A percentile compares a stretch with the other conserved stretches of the same genome.
phyloP scores from a whole-genome alignment of 2,888 invertebrate genomes.

The Oasisia sp. region DNA sequence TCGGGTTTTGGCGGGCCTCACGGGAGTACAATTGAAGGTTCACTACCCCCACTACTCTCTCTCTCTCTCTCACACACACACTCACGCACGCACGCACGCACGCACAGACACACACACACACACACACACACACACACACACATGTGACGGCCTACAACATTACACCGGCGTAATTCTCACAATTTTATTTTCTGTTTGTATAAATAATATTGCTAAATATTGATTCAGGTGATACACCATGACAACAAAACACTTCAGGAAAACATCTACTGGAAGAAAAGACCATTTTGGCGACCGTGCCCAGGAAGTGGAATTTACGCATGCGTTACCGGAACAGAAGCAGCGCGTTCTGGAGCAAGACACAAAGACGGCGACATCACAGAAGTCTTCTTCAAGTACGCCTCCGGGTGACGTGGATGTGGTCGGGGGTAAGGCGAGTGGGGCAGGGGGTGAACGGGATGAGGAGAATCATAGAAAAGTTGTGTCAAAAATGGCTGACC shows the following conservation, averaged over 20 bases:
- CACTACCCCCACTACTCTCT: too few relatives aligned
- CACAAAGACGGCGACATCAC: not conserved
- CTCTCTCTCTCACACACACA: too few relatives aligned
- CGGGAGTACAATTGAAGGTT: too few relatives aligned
- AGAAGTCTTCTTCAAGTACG: not conserved
- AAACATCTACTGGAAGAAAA: not conserved
- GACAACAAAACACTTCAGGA: not conserved
- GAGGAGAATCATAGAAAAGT: not conserved
- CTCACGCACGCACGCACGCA: too few relatives aligned
- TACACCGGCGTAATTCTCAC: too few relatives aligned
- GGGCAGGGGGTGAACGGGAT: not conserved
- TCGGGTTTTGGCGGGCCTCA: too few relatives aligned
- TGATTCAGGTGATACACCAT: not conserved
- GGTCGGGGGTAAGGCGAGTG: not conserved
- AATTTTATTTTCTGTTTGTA: too few relatives aligned
- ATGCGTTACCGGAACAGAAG: not conserved
- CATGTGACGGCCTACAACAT: too few relatives aligned
- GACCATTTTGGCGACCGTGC: not conserved
- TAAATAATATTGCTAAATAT: not conserved
- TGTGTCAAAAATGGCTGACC: not conserved
- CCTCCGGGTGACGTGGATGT: too few relatives aligned
- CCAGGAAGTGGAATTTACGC: not conserved
- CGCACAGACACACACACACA: too few relatives aligned
- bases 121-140: too few relatives aligned
- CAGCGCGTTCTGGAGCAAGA: not conserved